Conservation (phyloP, 2,888 invertebrate species). For the Lathronympha strigana region DNA sequence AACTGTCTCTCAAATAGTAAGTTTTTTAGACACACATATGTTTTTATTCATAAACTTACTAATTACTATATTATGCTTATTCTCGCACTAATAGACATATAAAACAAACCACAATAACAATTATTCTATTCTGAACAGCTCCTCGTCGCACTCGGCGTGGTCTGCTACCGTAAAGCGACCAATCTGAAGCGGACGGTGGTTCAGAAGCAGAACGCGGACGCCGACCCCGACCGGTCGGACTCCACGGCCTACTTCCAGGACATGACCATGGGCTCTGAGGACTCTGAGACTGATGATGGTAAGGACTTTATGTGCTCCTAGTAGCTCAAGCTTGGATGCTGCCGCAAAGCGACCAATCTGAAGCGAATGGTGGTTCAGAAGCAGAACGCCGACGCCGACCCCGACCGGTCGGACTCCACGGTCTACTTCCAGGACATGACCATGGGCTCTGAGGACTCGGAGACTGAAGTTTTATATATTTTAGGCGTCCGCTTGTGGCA, state of each 20-base stretch:
- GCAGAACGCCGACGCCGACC: conserved; percentile 90
- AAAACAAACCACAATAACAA: too few relatives aligned
- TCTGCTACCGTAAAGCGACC: conserved; percentile 95
- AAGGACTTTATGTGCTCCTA: conserved; percentile 79
- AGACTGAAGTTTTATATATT: conserved; percentile 90
- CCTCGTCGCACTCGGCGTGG: conserved; percentile 94
- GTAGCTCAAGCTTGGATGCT: conserved; percentile 95
- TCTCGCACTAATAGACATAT: too few relatives aligned
- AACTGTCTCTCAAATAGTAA: too few relatives aligned
- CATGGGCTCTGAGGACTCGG: conserved; percentile 95
- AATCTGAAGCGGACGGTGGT: conserved; percentile 89
- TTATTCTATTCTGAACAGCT: conserved; percentile 83
- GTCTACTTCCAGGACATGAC: conserved; percentile 98
- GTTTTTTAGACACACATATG: too few relatives aligned
- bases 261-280: conserved; percentile 95
- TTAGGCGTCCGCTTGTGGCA: too few relatives aligned
- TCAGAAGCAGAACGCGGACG: conserved; percentile 89
- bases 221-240: conserved; percentile 95
- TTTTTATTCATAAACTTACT: too few relatives aligned
- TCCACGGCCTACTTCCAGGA: conserved; percentile 98
- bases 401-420: conserved; percentile 96
- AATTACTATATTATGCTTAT: too few relatives aligned
- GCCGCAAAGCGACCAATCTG: conserved; percentile 94
- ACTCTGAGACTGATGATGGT: conserved; percentile 95
- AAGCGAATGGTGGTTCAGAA: conserved; percentile 90